Conservation (phyloP, 2,797 vertebrate genomes). For the Botia kubotai region DNA sequence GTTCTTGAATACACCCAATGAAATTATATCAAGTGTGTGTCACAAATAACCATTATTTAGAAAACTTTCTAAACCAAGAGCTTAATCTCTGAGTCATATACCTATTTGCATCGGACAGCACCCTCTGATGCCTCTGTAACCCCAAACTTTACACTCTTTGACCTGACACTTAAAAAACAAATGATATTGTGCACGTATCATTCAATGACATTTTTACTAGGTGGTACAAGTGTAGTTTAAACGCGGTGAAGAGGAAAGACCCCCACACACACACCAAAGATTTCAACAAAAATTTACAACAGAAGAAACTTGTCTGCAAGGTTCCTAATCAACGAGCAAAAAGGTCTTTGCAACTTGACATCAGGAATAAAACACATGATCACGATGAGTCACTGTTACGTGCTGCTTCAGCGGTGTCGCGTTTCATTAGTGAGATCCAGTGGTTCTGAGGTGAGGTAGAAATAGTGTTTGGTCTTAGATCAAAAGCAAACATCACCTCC, state of each 20-base stretch:
- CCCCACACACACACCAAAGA: not conserved
- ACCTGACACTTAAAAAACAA: not conserved
- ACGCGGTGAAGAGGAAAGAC: not conserved
- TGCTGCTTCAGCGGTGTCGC: not conserved
- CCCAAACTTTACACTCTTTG: not conserved
- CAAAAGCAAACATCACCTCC: not conserved
- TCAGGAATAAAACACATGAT: not conserved
- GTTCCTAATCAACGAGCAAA: not conserved
- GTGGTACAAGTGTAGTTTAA: not conserved
- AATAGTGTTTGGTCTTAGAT: constrained; percentile 12
- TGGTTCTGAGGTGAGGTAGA: constrained; percentile 44
- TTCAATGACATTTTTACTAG: not conserved
- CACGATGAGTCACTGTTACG: not conserved
- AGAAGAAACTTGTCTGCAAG: not conserved
- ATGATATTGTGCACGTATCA: not conserved
- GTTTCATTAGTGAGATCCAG: not conserved
- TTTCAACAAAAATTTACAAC: not conserved
- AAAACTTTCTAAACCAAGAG: not conserved
- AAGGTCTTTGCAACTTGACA: not conserved
- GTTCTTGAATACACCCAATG: not conserved
- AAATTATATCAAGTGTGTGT: not conserved
- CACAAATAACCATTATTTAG: not conserved
- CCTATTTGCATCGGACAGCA: not conserved
- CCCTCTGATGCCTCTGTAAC: not conserved
- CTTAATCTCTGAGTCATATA: not conserved